phyloP scores from a whole-genome alignment of 2,888 invertebrate species.

The Thera obeliscata region DNA sequence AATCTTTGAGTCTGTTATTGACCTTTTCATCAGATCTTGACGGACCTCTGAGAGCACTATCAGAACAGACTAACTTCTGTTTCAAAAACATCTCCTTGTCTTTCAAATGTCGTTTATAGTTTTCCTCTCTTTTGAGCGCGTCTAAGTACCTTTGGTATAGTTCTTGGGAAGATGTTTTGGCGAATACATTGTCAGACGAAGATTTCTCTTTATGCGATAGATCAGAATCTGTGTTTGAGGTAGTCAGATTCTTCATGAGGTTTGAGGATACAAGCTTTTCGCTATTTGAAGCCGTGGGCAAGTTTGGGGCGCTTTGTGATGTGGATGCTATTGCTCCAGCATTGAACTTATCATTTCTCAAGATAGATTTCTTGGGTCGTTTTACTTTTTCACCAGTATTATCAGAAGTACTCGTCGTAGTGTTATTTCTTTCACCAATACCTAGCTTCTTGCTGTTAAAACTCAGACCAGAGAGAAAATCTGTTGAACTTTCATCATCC shows the following conservation, averaged over 20 bases:
- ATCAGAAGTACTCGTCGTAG: conserved; percentile 76
- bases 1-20: conserved; percentile 63
- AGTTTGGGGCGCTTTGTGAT: conserved; percentile 77
- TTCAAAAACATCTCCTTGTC: conserved; percentile 75
- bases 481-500: conserved; percentile 81
- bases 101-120: conserved; percentile 69
- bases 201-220: conserved; percentile 63
- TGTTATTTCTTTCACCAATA: conserved; percentile 50
- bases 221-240: conserved; percentile 70
- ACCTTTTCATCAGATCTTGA: conserved; percentile 50
- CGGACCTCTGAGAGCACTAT: conserved; percentile 56
- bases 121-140: conserved; percentile 69
- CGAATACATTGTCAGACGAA: conserved; percentile 60
- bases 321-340: conserved; percentile 67
- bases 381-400: conserved; percentile 56
- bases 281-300: conserved; percentile 57
- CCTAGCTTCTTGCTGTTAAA: conserved; percentile 62
- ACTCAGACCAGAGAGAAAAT: conserved; percentile 77
- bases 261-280: conserved; percentile 53
- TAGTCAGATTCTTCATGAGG: conserved; percentile 46
- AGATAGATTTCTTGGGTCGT: conserved; percentile 74
- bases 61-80: conserved; percentile 70
- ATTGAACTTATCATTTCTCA: conserved; percentile 70
- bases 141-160: conserved; percentile 73
- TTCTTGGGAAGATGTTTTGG: conserved; percentile 73